These are phyloP conservation scores for Scaeva pyrastri DNA, from an alignment of 2,888 invertebrate genomes.

Conservation along the genomic window DNA sequence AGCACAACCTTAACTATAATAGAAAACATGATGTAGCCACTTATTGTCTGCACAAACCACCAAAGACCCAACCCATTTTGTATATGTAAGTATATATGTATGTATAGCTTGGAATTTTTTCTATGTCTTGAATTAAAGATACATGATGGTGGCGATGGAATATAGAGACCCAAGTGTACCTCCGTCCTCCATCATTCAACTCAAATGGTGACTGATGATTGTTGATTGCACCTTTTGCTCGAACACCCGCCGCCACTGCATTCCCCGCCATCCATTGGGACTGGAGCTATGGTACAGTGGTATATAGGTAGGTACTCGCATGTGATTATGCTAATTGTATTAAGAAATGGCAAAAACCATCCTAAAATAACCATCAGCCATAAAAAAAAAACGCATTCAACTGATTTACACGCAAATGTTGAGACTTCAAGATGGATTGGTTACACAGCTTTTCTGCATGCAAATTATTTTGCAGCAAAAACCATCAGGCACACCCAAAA, in stretches of 20 bases:
- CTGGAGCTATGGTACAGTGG: too few relatives aligned
- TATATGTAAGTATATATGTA: not conserved
- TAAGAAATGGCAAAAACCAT: conserved; percentile 41
- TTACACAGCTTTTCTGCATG: conserved; percentile 14
- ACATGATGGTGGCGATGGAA: conserved; percentile 7
- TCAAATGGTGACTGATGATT: conserved; percentile 36
- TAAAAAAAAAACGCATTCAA: conserved; percentile 35
- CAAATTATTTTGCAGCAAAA: conserved; percentile 8
- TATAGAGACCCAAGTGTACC: not conserved
- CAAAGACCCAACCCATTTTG: conserved; percentile 68
- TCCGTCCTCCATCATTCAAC: conserved; percentile 17
- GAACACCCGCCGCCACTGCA: not conserved
- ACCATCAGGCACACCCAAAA: conserved; percentile 18
- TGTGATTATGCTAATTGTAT: conserved; percentile 71
- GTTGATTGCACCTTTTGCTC: conserved; percentile 30
- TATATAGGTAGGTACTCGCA: not conserved
- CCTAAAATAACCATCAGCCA: conserved; percentile 5
- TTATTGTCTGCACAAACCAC: conserved; percentile 75
- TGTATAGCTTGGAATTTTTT: conserved; percentile 7
- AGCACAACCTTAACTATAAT: not conserved
- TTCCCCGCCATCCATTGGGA: not conserved
- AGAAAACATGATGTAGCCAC: conserved; percentile 39
- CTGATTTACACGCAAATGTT: conserved; percentile 29
- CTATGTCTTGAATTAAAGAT: conserved; percentile 18
- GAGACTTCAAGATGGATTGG: conserved; percentile 9